Conservation (phyloP, 2,888 invertebrate species). For the Listrodromus nycthemerus region DNA sequence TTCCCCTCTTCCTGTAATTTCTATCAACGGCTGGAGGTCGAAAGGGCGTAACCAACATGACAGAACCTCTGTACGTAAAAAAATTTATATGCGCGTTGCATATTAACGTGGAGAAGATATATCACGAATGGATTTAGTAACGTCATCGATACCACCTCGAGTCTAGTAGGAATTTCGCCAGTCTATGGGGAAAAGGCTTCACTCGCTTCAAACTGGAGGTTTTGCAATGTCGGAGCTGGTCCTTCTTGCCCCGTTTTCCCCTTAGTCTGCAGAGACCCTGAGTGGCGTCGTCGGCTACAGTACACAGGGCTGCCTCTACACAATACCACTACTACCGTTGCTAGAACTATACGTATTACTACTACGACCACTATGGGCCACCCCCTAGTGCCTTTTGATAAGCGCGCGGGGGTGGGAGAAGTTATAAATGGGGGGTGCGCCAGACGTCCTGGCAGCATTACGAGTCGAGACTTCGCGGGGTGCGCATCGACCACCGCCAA, state of each 20-base stretch:
- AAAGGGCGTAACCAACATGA: no score
- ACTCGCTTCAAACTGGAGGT: conserved; percentile 5
- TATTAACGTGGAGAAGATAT: no score
- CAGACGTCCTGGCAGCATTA: conserved; percentile 77
- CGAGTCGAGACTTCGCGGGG: conserved; percentile 76
- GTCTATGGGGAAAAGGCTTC: not conserved
- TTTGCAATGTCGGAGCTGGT: not conserved
- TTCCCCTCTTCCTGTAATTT: no score
- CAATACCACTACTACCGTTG: conserved; percentile 18
- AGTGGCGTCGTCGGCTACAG: conserved; percentile 32
- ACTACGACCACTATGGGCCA: conserved; percentile 50
- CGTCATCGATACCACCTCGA: no score
- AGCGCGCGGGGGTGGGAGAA: conserved; percentile 72
- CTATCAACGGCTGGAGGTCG: no score
- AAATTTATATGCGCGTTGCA: no score
- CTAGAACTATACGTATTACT: conserved; percentile 41
- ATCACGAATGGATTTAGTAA: no score
- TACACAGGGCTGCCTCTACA: conserved; percentile 37
- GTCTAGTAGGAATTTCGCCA: no score
- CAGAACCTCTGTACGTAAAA: no score
- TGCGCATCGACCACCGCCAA: conserved; percentile 70
- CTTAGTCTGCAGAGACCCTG: conserved; percentile 6
- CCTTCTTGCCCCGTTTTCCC: conserved; percentile 5
- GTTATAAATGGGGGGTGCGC: conserved; percentile 80
- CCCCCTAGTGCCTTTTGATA: conserved; percentile 65